Evolutionary conservation across 2,888 invertebrate genomes (phyloP), one percentile per base, ranked within the genome.

Genomic region (Carterocephalus palaemon): DNA sequence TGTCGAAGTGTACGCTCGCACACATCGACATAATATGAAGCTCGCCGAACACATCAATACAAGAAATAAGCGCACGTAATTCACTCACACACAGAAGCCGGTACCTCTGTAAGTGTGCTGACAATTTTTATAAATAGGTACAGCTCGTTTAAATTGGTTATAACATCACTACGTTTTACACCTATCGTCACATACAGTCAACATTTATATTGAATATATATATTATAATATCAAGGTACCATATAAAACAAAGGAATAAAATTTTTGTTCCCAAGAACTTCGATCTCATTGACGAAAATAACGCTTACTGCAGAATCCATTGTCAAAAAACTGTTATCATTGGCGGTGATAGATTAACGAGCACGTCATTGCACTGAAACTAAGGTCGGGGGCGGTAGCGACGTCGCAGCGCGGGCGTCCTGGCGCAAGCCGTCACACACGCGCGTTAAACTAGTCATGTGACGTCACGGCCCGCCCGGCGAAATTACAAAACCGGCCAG

Each of bases 381-480:
- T 70, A 71, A 75, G 76, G 79, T 80, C 75, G 78, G 81, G 82
- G 82, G 80, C 77, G 80, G 80, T 68, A 62, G 67, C 71, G 67
- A 26, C 45, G 45, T 68, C 67, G 57, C 50, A 52, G 65, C 69
- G 70, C 71, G 66, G 68, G 72, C 80, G 75, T 79, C 81, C 83
- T 72, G 83, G 73, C 70, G 72, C 78, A 70, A 72, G 68, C 75
- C 75, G 79, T 84, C 81, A 83, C 78, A 80, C 82, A 78, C 72
- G 71, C 79, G 69, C 73, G 75, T 84, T 76, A 81, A 84, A 85
- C 85, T 83, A 85, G 85, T 85, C 64, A 82, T 71, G 69, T 85
- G 85, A 85, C 85, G 85, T 85, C 85, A 85, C 76, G 61, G 75
- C 75, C 76, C 67, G 81, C 75, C 80, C 79, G 82, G 84, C 82